Evolutionary conservation across 92 coral and sea anemone genomes (phyloP).

Genomic region (Epizoanthus rinbou): DNA sequence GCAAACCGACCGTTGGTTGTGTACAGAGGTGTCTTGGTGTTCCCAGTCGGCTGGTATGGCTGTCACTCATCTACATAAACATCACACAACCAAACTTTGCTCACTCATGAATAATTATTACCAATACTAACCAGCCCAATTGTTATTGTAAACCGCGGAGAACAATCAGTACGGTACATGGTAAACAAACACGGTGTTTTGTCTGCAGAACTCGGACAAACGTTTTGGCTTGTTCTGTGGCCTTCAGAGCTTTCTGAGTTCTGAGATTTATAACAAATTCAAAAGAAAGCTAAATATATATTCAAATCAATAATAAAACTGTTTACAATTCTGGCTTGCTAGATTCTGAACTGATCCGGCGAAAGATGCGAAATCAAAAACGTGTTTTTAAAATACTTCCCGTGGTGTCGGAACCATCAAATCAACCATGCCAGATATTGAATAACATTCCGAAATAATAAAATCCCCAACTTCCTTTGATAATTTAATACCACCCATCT

Average conservation of each 20-base stretch:
- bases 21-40: background rate
- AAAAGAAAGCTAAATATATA: background rate
- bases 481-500: too few relatives aligned
- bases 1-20: background rate
- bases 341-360: background rate
- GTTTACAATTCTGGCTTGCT: background rate
- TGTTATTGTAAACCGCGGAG: conserved; percentile 12
- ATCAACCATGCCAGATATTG: too few relatives aligned
- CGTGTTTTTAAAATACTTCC: too few relatives aligned
- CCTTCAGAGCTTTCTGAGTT: background rate
- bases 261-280: background rate
- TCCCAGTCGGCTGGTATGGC: background rate
- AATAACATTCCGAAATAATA: too few relatives aligned
- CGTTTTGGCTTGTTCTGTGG: background rate
- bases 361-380: background rate
- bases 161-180: conserved; percentile 15
- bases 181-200: conserved; percentile 16
- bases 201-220: background rate
- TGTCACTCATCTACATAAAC: background rate
- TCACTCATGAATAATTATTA: conserved; percentile 40
- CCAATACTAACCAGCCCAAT: conserved; percentile 1
- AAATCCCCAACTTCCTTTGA: too few relatives aligned
- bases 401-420: too few relatives aligned
- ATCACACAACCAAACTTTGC: conserved; percentile 40
- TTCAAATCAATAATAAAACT: background rate